Conservation (phyloP, 1,140 invertebrate genomes). For the Tetraneura akinire region DNA sequence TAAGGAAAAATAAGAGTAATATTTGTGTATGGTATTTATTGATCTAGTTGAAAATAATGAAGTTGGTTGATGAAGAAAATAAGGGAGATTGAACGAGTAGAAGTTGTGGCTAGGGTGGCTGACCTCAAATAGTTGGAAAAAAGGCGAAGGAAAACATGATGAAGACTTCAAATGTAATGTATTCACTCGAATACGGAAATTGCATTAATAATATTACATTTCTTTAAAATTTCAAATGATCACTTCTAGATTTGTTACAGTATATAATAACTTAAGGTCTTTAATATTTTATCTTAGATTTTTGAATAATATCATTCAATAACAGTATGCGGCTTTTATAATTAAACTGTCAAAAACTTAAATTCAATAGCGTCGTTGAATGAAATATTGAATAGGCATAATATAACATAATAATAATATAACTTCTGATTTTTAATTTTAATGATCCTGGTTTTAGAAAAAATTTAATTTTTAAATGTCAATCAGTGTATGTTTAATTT, state of each 20-base stretch:
- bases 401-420: background rate
- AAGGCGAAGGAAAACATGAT: too few species aligned
- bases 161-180: background rate
- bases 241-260: background rate
- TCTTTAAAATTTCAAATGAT: background rate
- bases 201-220: background rate
- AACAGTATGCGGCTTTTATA: constrained; percentile 10
- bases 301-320: constrained; percentile 17
- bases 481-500: constrained; percentile 46
- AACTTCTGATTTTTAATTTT: constrained; percentile 17
- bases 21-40: too few species aligned
- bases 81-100: too few species aligned
- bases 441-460: background rate
- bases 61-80: too few species aligned
- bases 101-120: too few species aligned
- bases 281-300: constrained; percentile 18
- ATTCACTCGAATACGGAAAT: background rate
- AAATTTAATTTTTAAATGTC: constrained; percentile 43
- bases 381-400: constrained; percentile 33
- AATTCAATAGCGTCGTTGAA: background rate
- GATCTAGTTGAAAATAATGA: too few species aligned
- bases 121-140: too few species aligned
- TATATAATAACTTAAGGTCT: background rate
- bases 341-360: constrained; percentile 46
- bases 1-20: too few species aligned